Percentiles rank a stretch among this genome's conserved stretches.
Evolutionary conservation across 2,888 invertebrate genomes (phyloP).

Genomic region (Drosophila vallismaia): DNA sequence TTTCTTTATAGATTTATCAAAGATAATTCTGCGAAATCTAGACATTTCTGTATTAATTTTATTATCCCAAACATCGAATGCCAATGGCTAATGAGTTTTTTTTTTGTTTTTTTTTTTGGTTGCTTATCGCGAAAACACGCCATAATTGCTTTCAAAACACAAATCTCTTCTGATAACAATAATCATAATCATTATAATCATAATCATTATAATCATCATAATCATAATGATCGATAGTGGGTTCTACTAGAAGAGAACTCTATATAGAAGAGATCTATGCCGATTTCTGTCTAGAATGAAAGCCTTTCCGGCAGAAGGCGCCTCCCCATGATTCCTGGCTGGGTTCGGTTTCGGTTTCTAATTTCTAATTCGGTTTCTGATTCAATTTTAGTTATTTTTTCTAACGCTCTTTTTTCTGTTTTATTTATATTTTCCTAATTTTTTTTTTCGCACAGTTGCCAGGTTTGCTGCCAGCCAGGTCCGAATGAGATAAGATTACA

Average conservation of each 20-base stretch:
- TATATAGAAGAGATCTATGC: too few species aligned
- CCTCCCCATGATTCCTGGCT: too few species aligned
- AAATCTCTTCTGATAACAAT: slow-evolving; percentile 20
- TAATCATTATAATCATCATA: slow-evolving; percentile 1
- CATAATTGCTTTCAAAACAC: slow-evolving; percentile 24
- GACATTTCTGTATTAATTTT: background rate
- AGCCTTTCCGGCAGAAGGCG: too few species aligned
- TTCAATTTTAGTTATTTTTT: background rate
- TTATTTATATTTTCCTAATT: background rate
- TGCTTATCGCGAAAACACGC: slow-evolving; percentile 22
- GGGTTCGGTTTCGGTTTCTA: too few species aligned
- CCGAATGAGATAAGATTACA: slow-evolving; percentile 39
- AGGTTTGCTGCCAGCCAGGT: slow-evolving; percentile 25
- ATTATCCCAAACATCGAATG: slow-evolving; percentile 22
- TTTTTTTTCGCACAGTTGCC: slow-evolving; percentile 36
- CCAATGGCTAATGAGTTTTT: background rate
- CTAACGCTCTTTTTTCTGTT: background rate
- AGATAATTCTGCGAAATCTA: background rate
- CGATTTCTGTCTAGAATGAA: too few species aligned
- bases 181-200: background rate
- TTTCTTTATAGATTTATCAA: background rate
- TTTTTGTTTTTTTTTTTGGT: background rate
- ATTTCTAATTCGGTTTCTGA: background rate
- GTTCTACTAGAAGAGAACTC: too few species aligned
- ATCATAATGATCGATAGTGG: slow-evolving; percentile 1